A percentile compares a stretch with the other conserved stretches of the same genome.
phyloP scores from a whole-genome alignment of 2,113 vertebrate species.

The Porphyrio hochstetteri region DNA sequence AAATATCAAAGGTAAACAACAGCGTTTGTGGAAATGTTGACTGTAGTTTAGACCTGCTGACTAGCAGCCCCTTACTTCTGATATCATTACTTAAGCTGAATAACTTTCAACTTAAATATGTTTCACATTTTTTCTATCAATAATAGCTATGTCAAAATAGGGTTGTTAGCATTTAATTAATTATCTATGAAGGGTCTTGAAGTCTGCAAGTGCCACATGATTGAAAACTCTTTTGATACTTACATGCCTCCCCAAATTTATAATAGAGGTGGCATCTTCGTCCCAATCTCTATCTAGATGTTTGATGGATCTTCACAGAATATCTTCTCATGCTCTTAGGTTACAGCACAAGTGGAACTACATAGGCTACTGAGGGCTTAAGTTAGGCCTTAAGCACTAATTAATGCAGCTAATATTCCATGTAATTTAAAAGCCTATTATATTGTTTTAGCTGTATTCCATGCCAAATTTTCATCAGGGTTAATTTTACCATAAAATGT shows the following conservation, averaged over 20 bases:
- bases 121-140: conserved; percentile 20
- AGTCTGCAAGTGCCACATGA: neutral
- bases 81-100: neutral
- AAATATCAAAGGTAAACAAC: neutral
- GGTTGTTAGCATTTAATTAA: conserved; percentile 37
- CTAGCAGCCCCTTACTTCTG: neutral
- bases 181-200: conserved; percentile 36
- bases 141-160: neutral
- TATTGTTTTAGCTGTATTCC: neutral
- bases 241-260: neutral
- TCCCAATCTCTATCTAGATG: neutral
- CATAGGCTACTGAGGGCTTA: neutral
- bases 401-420: neutral
- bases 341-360: neutral
- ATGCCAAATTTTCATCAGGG: neutral
- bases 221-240: conserved; percentile 18
- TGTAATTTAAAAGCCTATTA: neutral
- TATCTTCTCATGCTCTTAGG: neutral
- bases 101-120: neutral
- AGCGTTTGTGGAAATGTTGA: neutral
- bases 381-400: neutral
- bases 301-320: neutral
- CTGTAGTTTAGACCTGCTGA: neutral
- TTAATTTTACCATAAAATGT: conserved; percentile 9
- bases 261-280: neutral